Evolutionary conservation across 1,140 invertebrate genomes (phyloP).

Genomic region (Polypedilum vanderplanki): DNA sequence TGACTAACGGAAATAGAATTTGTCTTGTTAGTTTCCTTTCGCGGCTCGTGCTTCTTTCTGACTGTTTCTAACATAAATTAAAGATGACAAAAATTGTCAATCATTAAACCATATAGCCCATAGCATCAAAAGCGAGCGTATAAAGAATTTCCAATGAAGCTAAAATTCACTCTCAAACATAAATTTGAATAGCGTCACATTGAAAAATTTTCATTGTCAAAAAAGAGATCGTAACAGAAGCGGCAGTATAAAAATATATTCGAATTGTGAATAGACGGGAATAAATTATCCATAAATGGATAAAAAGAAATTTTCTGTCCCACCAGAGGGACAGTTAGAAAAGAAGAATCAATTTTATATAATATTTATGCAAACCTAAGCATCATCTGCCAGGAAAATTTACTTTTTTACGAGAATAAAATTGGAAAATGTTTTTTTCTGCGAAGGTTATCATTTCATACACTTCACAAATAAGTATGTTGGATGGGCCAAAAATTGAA

Average conservation of each 20-base stretch:
- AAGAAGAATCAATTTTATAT: background rate
- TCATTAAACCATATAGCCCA: background rate
- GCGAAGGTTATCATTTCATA: no score
- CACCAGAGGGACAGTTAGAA: background rate
- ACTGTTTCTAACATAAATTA: background rate
- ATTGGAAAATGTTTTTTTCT: no score
- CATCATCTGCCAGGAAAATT: background rate
- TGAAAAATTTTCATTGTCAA: conserved; percentile 7
- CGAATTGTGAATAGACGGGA: background rate
- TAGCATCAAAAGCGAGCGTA: background rate
- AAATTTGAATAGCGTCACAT: conserved; percentile 3
- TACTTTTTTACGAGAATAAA: no score
- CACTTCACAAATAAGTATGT: no score
- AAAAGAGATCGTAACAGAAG: background rate
- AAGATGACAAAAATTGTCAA: background rate
- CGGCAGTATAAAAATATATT: background rate
- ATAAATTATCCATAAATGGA: background rate
- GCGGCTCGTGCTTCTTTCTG: background rate
- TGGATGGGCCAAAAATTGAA: no score
- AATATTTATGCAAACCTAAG: background rate
- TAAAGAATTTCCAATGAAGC: background rate
- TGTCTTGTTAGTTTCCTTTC: no score
- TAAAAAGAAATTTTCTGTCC: background rate
- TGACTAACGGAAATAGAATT: no score
- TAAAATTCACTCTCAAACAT: background rate